Conservation (phyloP, 2,113 vertebrate genomes). For the Scytalopus superciliaris region DNA sequence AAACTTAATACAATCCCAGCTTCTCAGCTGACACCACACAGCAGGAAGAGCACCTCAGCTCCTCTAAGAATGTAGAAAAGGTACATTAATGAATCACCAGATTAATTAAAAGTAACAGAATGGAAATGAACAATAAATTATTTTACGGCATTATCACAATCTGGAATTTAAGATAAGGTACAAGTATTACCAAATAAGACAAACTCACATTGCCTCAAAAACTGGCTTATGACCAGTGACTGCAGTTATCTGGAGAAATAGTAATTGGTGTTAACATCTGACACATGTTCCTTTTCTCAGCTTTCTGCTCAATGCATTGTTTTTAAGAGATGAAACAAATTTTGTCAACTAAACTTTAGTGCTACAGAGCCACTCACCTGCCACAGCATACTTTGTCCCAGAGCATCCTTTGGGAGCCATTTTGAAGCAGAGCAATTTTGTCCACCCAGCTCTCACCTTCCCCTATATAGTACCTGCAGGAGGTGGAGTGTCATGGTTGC, state of each 20-base stretch:
- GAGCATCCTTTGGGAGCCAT: background rate
- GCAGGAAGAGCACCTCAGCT: background rate
- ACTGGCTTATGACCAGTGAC: background rate
- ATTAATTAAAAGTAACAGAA: background rate
- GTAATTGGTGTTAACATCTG: background rate
- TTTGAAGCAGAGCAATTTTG: background rate
- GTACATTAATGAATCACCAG: background rate
- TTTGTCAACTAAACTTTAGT: background rate
- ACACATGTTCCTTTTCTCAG: background rate
- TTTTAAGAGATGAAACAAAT: background rate
- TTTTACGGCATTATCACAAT: background rate
- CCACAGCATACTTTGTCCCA: background rate
- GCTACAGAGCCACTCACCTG: background rate
- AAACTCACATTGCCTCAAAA: background rate
- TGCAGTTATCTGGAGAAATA: background rate
- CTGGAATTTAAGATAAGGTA: background rate
- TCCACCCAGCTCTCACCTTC: background rate
- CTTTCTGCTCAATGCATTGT: background rate
- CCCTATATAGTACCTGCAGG: background rate
- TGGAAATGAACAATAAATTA: background rate
- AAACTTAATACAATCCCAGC: background rate
- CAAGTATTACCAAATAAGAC: background rate
- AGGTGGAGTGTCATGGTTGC: background rate
- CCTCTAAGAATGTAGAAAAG: background rate
- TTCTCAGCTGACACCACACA: background rate